Conservation (phyloP, 2,888 invertebrate species). For the Hypercompe scribonia region DNA sequence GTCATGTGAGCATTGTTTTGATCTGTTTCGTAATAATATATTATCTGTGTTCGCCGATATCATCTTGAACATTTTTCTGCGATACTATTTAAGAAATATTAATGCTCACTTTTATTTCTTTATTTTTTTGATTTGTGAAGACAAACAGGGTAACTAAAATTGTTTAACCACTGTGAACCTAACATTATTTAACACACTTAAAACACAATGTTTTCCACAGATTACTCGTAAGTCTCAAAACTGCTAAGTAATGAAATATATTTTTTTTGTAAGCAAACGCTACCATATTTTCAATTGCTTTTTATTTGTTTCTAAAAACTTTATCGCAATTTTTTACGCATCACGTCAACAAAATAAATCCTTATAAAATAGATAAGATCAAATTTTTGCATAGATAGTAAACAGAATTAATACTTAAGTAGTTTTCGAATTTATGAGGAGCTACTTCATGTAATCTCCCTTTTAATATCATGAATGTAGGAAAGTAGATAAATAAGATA, state of each 20-base stretch:
- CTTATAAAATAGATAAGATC: neutral
- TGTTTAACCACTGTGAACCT: too few species aligned
- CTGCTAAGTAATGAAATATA: too few species aligned
- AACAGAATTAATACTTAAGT: neutral
- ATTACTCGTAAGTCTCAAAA: too few species aligned
- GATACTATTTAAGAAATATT: neutral
- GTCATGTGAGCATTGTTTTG: slow-evolving; percentile 16
- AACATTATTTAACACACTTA: too few species aligned
- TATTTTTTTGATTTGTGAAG: too few species aligned
- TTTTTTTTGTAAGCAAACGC: neutral
- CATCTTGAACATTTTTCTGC: neutral
- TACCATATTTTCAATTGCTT: neutral
- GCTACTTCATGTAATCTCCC: neutral
- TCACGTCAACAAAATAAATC: neutral
- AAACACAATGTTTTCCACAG: too few species aligned
- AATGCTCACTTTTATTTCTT: neutral
- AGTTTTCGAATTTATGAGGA: neutral
- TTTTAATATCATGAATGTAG: neutral
- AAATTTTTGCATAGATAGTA: neutral
- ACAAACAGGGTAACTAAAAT: too few species aligned
- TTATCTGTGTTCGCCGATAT: neutral
- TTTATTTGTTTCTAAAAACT: neutral
- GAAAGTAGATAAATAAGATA: neutral
- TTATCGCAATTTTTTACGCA: neutral
- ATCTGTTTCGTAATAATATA: slow-evolving; percentile 6